A percentile compares a stretch with the other conserved stretches of the same genome.
phyloP scores from a whole-genome alignment of 2,113 vertebrate species.

The Panthera leo region DNA sequence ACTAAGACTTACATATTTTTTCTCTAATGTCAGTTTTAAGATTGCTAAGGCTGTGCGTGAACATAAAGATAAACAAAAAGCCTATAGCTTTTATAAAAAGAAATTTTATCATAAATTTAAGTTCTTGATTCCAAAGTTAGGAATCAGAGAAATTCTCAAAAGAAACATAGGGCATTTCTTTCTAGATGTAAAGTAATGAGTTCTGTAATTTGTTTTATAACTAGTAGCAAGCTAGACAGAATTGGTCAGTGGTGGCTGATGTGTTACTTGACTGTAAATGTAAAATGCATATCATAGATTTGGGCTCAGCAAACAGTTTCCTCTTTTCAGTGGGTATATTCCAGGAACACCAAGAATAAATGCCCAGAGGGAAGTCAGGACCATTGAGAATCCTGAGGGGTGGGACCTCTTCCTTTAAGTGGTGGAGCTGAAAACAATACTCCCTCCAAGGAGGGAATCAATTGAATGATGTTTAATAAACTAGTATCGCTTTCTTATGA shows the following conservation, averaged over 20 bases:
- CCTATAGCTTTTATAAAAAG: neutral
- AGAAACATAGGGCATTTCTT: neutral
- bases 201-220: neutral
- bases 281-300: neutral
- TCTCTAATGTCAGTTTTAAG: neutral
- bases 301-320: neutral
- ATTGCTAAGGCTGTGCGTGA: neutral
- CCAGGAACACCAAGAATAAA: neutral
- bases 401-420: neutral
- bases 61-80: neutral
- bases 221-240: neutral
- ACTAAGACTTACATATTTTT: neutral
- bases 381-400: neutral
- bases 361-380: neutral
- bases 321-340: neutral
- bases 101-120: neutral
- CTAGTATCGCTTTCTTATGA: neutral
- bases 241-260: neutral
- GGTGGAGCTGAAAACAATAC: neutral
- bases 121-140: neutral
- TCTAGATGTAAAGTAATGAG: neutral
- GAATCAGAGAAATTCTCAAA: neutral
- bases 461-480: neutral
- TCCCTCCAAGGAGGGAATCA: neutral
- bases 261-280: neutral